Conservation (phyloP, 2,888 invertebrate species). For the Antheraea assamensis region DNA sequence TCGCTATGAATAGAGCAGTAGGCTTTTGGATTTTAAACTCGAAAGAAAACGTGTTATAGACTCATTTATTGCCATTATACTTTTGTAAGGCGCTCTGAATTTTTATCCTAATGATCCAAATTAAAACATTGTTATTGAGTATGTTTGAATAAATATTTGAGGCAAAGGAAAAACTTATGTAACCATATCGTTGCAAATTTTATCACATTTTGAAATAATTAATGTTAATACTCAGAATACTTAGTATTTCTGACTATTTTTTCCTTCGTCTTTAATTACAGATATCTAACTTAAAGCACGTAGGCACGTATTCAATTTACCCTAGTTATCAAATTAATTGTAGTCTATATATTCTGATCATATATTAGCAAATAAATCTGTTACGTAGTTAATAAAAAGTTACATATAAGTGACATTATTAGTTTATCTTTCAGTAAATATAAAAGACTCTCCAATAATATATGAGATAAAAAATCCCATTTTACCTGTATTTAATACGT, state of each 20-base stretch:
- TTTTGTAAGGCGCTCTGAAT: neutral
- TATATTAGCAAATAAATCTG: neutral
- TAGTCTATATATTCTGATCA: neutral
- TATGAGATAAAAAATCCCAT: too few relatives aligned
- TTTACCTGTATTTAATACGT: too few relatives aligned
- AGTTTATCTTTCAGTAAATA: too few relatives aligned
- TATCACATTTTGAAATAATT: neutral
- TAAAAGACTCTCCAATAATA: too few relatives aligned
- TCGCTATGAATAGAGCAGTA: constrained; percentile 45
- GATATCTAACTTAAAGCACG: neutral
- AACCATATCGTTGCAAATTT: neutral
- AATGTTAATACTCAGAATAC: neutral
- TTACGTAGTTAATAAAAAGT: neutral
- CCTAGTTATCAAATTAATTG: neutral
- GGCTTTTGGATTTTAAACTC: constrained; percentile 30
- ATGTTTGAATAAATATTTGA: neutral
- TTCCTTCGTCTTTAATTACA: neutral
- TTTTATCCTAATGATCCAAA: neutral
- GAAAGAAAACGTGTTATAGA: constrained; percentile 28
- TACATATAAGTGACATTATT: neutral
- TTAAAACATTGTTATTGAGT: neutral
- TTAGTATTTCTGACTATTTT: neutral
- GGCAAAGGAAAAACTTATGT: neutral
- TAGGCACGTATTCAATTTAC: neutral
- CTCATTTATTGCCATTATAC: constrained; percentile 3